These are phyloP conservation scores for Macrochelys suwanniensis DNA, from an alignment of 2,797 vertebrate species.

Conservation along the genomic window DNA sequence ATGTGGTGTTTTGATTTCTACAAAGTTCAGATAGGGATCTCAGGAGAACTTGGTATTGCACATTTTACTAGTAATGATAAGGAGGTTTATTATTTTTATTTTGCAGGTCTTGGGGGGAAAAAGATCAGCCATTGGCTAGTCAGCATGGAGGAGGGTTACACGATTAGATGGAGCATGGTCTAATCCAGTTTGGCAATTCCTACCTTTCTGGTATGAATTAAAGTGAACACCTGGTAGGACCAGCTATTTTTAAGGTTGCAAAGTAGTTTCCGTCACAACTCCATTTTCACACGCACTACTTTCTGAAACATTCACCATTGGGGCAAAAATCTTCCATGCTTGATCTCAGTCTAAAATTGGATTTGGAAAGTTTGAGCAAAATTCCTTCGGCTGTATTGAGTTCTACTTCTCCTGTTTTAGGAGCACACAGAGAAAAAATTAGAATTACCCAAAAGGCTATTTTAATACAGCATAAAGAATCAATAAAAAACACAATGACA, in stretches of 20 bases:
- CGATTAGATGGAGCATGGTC: neutral
- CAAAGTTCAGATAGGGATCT: rapidly evolving
- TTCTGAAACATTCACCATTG: neutral
- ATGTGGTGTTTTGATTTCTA: neutral
- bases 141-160: neutral
- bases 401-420: neutral
- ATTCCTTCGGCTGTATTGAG: neutral
- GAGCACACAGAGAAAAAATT: neutral
- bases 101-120: neutral
- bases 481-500: neutral
- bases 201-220: neutral
- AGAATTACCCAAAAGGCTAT: neutral
- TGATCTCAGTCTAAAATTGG: neutral
- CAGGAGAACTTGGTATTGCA: neutral
- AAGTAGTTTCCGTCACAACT: neutral
- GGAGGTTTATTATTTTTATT: neutral
- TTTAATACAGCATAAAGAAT: neutral
- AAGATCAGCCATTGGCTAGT: neutral
- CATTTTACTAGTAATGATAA: neutral
- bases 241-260: neutral
- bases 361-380: neutral
- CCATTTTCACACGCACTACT: rapidly evolving
- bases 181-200: neutral
- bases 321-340: neutral
- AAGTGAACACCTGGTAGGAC: neutral